Conservation (phyloP, 1,140 invertebrate genomes). For the Hermetia illucens region DNA sequence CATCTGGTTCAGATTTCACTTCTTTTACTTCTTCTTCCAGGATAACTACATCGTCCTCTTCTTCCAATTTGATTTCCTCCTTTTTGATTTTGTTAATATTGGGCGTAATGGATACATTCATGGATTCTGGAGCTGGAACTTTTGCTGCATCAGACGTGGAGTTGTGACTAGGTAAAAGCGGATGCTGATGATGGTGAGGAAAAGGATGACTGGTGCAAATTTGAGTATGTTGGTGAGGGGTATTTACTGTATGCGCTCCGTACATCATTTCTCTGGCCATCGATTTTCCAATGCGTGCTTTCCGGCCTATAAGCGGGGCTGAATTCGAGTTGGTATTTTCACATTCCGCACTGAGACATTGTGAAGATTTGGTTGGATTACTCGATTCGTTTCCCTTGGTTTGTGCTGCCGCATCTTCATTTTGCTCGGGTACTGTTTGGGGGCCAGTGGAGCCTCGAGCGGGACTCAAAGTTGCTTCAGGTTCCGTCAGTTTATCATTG, state of each 20-base stretch:
- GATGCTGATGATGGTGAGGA: neutral
- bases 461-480: conserved; percentile 36
- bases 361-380: neutral
- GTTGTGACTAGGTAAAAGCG: neutral
- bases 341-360: too few relatives aligned
- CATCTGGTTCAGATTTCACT: conserved; percentile 17
- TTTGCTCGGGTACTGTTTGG: conserved; percentile 40
- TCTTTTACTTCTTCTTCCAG: conserved; percentile 22
- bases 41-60: conserved; percentile 25
- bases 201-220: too few relatives aligned
- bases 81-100: conserved; percentile 22
- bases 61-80: conserved; percentile 30
- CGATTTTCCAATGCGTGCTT: conserved; percentile 50
- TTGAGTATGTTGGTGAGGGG: conserved; percentile 10
- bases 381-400: conserved; percentile 11
- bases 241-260: conserved; percentile 7
- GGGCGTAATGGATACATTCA: neutral
- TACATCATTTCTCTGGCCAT: conserved; percentile 41
- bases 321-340: too few relatives aligned
- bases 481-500: conserved; percentile 14
- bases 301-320: conserved; percentile 20
- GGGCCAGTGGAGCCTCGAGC: conserved; percentile 45
- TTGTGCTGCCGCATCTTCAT: conserved; percentile 21
- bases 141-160: neutral
- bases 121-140: conserved; percentile 3